These are phyloP conservation scores for Anoplophora glabripennis DNA, from an alignment of 1,140 invertebrate genomes.

Conservation along the genomic window DNA sequence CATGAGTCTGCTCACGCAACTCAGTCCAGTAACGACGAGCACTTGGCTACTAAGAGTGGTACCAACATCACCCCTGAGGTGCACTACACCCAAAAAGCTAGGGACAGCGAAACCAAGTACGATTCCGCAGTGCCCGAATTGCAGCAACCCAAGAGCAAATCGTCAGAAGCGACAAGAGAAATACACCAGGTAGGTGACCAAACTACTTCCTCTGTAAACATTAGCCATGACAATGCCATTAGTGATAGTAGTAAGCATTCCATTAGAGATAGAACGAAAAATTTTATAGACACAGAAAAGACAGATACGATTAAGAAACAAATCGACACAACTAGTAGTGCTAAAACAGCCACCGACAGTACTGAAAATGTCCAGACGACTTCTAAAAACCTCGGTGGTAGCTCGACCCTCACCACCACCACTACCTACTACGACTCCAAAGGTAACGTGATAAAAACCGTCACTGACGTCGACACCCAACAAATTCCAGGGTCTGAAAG, in stretches of 20 bases:
- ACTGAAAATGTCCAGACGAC: background rate
- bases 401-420: conserved; percentile 37
- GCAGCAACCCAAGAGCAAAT: conserved; percentile 34
- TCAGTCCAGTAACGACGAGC: conserved; percentile 52
- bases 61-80: conserved; percentile 54
- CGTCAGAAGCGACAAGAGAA: conserved; percentile 35
- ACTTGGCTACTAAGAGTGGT: conserved; percentile 50
- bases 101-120: conserved; percentile 54
- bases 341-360: background rate
- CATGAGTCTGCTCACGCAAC: conserved; percentile 55
- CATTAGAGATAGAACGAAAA: conserved; percentile 13
- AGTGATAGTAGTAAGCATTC: conserved; percentile 10
- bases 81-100: conserved; percentile 54
- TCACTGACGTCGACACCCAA: conserved; percentile 34
- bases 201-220: conserved; percentile 21
- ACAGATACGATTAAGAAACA: conserved; percentile 17
- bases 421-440: conserved; percentile 44
- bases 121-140: conserved; percentile 55
- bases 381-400: conserved; percentile 21
- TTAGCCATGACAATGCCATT: conserved; percentile 10
- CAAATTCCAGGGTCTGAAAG: conserved; percentile 14
- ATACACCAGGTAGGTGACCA: conserved; percentile 41
- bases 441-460: conserved; percentile 42
- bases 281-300: conserved; percentile 25
- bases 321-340: background rate